These are phyloP conservation scores for Rousettus leschenaultii DNA, from an alignment of 2,113 vertebrate genomes.

Conservation along the genomic window DNA sequence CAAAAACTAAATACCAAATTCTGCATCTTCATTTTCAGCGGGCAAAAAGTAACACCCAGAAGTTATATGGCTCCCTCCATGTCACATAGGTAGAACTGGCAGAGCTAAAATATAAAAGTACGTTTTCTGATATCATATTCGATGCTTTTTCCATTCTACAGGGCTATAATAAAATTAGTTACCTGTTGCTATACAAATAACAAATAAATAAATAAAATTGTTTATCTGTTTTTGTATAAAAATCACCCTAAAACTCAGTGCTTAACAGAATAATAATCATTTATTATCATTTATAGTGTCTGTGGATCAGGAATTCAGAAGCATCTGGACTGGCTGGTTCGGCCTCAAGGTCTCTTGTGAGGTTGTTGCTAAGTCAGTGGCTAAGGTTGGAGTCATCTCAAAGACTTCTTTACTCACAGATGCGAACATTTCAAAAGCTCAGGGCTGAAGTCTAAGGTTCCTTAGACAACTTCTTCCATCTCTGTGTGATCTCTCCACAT, in stretches of 20 bases:
- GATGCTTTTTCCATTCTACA: background rate
- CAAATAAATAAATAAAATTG: background rate
- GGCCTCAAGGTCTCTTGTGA: background rate
- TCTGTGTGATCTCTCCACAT: background rate
- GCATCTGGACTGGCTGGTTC: background rate
- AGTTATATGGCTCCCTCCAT: background rate
- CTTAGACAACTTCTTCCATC: background rate
- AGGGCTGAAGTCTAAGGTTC: background rate
- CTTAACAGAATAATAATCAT: background rate
- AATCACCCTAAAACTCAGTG: background rate
- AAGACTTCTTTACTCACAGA: background rate
- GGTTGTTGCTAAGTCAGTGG: background rate
- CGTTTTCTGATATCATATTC: background rate
- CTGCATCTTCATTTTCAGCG: background rate
- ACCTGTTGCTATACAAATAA: background rate
- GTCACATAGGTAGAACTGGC: background rate
- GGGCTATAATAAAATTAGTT: background rate
- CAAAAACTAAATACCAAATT: background rate
- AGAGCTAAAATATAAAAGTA: slow-evolving; percentile 23
- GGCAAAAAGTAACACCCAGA: slow-evolving; percentile 12
- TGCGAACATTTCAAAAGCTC: background rate
- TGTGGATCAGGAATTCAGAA: background rate
- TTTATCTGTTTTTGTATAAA: background rate
- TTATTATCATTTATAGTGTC: background rate
- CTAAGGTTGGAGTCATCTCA: background rate